A percentile compares a stretch with the other conserved stretches of the same genome.
phyloP scores from a whole-genome alignment of 2,113 vertebrate genomes.

The Rhadina sibilatrix region DNA sequence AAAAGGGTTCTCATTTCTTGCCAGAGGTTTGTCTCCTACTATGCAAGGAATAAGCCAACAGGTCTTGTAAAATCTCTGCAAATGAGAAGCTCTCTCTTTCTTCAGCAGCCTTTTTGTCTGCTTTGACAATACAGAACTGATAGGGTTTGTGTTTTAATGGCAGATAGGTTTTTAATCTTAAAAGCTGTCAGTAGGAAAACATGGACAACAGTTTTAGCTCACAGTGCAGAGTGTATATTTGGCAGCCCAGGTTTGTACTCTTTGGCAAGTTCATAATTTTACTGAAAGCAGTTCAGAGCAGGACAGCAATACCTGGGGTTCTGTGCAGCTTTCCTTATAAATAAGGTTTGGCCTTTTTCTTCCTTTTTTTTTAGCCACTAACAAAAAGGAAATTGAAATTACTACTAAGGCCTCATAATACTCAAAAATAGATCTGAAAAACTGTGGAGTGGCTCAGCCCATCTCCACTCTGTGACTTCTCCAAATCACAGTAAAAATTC shows the following conservation, averaged over 20 bases:
- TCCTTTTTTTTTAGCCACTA: neutral
- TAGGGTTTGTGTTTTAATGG: neutral
- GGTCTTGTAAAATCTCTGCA: neutral
- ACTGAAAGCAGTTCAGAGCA: neutral
- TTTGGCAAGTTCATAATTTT: neutral
- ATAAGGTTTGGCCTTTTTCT: neutral
- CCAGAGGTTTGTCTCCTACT: neutral
- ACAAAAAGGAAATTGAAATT: neutral
- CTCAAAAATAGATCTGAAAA: neutral
- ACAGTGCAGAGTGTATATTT: neutral
- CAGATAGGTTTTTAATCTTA: neutral
- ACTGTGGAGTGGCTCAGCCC: neutral
- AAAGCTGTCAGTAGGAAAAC: neutral
- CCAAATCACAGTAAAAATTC: neutral
- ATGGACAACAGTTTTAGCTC: neutral
- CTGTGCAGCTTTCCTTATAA: neutral
- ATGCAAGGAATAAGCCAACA: neutral
- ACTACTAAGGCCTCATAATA: neutral
- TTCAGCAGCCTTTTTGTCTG: neutral
- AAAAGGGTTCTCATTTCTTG: neutral
- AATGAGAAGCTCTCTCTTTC: neutral
- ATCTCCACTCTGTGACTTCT: neutral
- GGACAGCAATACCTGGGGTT: neutral
- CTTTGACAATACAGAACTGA: neutral
- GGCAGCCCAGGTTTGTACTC: neutral